Base-by-base conservation (phyloP, 2,888 invertebrate species). In the Physocephala rufipes region DNA sequence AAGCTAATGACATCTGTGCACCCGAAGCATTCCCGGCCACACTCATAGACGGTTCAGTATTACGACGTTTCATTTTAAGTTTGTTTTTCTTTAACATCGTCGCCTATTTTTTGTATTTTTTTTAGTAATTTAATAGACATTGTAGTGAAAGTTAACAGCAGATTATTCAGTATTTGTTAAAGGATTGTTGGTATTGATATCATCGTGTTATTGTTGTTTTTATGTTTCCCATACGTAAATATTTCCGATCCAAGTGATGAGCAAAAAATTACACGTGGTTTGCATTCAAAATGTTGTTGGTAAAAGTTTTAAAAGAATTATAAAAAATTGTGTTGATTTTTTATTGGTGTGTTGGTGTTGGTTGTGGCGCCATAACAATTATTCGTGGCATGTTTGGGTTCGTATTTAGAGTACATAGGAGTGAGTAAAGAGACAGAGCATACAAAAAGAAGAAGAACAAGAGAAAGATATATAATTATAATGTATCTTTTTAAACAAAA, bases 81-180 rank as follows among this genome's bases (percentile, higher is more conserved):
- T 94, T 94, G 88, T 93, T 93, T 91, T 99, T 98, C 93, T 98
- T 98, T 90, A 99, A 91, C 99, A 99, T 99, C 88, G 98, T 98
- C 87, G 99, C 98, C 98, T 98, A 73, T 21, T 61, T 2, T 55
- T 24, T 64, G 19, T 30, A 28, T 49, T 19, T 15, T 49, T 26
- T 28, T 15, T 21, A 45, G 21, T 49, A 21, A 64, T 21, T 53
- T 53, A 28, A 30, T 51, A n/a, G 16, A 15, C n/a, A 13, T 53
- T 30, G 47, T 21, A 19, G 28, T 36, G 55, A 36, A 21, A 62
- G 45, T 49, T 19, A 61, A n/a, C 49, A 12, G 49, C 28, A 13
- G n/a, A 15, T 58, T 15, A 28, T 28, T 24, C 7, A 2, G 24
- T 28, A 49, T 49, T 59, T 58, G 58, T 66, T n/a, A n/a, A n/a